Evolutionary conservation across 2,797 vertebrate genomes (phyloP).

Genomic region (Chrysocyon brachyurus): DNA sequence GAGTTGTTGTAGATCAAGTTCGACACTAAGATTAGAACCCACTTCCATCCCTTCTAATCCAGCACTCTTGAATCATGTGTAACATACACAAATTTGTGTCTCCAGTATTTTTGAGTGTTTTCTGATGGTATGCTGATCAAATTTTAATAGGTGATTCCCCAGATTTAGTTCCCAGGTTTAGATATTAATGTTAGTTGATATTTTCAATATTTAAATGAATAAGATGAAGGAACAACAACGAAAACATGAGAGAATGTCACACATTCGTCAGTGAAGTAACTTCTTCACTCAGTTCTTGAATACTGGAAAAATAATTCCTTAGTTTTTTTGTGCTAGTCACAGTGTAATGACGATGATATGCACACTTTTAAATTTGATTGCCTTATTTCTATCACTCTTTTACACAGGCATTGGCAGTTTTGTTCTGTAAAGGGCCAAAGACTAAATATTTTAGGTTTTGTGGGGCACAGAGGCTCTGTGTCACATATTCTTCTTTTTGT

Average conservation of each 20-base stretch:
- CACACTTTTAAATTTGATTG: slow-evolving; percentile 11
- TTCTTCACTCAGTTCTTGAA: slow-evolving; percentile 30
- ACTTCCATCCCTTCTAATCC: not conserved
- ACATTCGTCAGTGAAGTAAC: not conserved
- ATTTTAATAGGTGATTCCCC: not conserved
- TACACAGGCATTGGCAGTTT: not conserved
- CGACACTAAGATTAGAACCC: not conserved
- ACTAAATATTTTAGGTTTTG: slow-evolving; percentile 17
- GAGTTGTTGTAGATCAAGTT: not conserved
- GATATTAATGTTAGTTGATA: not conserved
- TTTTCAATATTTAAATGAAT: not conserved
- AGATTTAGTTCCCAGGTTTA: not conserved
- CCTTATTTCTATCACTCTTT: not conserved
- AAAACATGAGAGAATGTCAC: not conserved
- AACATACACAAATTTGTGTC: not conserved
- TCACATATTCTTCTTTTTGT: not conserved
- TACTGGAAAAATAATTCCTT: not conserved
- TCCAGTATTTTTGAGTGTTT: not conserved
- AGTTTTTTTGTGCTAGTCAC: not conserved
- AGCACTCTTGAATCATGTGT: not conserved
- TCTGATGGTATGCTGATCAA: not conserved
- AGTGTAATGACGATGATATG: not conserved
- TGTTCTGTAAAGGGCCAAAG: not conserved
- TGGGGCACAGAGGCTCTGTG: not conserved
- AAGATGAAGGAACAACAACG: not conserved